A percentile compares a stretch with the other conserved stretches of the same genome.
Evolutionary conservation across 92 coral and sea anemone species (phyloP).

Genomic region (Bergia puertoricense): DNA sequence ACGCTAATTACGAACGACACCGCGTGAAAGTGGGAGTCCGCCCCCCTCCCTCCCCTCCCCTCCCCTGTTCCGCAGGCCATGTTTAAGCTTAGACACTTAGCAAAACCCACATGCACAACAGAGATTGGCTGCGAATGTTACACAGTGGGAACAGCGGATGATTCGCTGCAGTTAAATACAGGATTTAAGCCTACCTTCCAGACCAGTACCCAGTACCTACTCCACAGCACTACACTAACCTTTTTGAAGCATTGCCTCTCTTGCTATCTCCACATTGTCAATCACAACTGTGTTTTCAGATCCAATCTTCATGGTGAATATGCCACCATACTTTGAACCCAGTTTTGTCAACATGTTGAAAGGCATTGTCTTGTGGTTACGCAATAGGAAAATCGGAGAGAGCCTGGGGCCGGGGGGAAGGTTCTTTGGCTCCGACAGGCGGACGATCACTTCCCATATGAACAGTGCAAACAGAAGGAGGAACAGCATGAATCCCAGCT

Average conservation of each 20-base stretch:
- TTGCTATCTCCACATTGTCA: constrained; percentile 36
- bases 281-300: constrained; percentile 36
- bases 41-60: too few relatives aligned
- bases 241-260: constrained; percentile 34
- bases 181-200: too few relatives aligned
- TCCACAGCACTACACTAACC: not conserved
- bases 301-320: constrained; percentile 33
- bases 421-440: constrained; percentile 34
- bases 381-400: constrained; percentile 20
- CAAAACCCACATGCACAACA: too few relatives aligned
- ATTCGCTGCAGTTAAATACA: too few relatives aligned
- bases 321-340: constrained; percentile 23
- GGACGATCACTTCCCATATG: constrained; percentile 34
- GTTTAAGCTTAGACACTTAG: too few relatives aligned
- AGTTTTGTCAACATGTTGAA: constrained; percentile 27
- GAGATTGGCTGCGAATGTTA: too few relatives aligned
- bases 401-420: constrained; percentile 37
- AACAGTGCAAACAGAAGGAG: constrained; percentile 14
- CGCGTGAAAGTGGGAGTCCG: too few relatives aligned
- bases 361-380: constrained; percentile 21
- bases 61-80: too few relatives aligned
- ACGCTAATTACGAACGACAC: too few relatives aligned
- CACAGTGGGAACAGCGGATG: too few relatives aligned
- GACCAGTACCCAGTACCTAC: too few relatives aligned
- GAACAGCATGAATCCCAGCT: constrained; percentile 5